These are phyloP conservation scores for Rostratula benghalensis DNA, from an alignment of 2,113 vertebrate genomes.

Conservation along the genomic window DNA sequence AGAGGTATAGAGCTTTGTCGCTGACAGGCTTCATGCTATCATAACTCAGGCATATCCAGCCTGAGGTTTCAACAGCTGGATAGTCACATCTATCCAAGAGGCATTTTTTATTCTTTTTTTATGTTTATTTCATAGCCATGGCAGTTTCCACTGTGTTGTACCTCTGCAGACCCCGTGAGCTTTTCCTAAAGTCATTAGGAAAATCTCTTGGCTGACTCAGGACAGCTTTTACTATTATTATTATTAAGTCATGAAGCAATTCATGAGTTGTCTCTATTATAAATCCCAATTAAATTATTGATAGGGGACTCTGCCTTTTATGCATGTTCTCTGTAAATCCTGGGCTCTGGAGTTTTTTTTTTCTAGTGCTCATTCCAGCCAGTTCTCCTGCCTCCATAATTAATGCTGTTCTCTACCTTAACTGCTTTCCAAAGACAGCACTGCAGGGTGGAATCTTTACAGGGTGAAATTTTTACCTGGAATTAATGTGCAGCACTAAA, in stretches of 20 bases:
- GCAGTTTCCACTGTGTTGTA: neutral
- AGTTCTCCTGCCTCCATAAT: slow-evolving; percentile 3
- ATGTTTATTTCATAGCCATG: neutral
- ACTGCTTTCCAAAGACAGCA: neutral
- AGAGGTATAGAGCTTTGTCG: fast-evolving
- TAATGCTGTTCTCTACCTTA: neutral
- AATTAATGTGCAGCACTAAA: neutral
- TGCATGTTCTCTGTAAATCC: neutral
- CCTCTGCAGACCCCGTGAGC: neutral
- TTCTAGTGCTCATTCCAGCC: neutral
- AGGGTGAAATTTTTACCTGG: neutral
- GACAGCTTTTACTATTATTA: neutral
- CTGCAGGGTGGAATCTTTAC: neutral
- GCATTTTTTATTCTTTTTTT: neutral
- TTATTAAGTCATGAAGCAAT: slow-evolving; percentile 33
- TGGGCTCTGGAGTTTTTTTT: neutral
- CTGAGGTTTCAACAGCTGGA: neutral
- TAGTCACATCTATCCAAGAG: neutral
- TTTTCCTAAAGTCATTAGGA: neutral
- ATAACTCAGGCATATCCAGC: neutral
- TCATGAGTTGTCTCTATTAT: slow-evolving; percentile 12
- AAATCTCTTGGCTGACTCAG: neutral
- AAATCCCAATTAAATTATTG: slow-evolving; percentile 44
- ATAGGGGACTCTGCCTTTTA: slow-evolving; percentile 6
- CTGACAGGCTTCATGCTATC: neutral